Conservation (phyloP, 2,113 vertebrate species). For the Chunga burmeisteri region DNA sequence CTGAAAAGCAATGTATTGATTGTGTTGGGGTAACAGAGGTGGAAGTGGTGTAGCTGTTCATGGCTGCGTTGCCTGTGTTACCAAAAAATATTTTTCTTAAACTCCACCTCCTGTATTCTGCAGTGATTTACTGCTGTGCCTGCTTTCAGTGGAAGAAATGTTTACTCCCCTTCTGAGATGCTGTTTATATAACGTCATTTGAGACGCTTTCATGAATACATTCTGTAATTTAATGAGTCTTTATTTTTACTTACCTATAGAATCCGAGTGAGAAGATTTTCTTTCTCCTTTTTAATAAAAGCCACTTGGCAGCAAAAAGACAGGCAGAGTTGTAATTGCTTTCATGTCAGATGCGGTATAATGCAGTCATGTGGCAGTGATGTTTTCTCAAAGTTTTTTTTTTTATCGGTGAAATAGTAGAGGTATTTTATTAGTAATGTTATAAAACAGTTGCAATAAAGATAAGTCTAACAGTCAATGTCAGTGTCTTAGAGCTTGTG, state of each 20-base stretch:
- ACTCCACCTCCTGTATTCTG: background rate
- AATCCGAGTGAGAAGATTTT: background rate
- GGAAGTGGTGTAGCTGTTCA: background rate
- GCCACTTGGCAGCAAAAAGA: background rate
- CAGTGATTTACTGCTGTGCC: background rate
- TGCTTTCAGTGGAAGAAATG: background rate
- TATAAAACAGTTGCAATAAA: constrained; percentile 4
- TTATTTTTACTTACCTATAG: background rate
- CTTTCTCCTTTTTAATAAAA: background rate
- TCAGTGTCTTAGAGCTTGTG: background rate
- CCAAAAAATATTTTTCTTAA: background rate
- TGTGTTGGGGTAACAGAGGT: background rate
- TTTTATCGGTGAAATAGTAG: background rate
- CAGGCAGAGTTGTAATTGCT: background rate
- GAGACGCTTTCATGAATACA: background rate
- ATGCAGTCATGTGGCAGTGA: background rate
- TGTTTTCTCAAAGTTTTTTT: background rate
- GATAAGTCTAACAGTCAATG: background rate
- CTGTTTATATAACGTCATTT: background rate
- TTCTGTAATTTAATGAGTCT: background rate
- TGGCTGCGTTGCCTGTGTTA: background rate
- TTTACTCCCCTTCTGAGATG: background rate
- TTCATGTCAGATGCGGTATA: background rate
- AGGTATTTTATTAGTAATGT: background rate
- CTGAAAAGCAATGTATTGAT: background rate